These are phyloP conservation scores for Bombus waltoni DNA, from an alignment of 1,140 invertebrate genomes.

Conservation along the genomic window DNA sequence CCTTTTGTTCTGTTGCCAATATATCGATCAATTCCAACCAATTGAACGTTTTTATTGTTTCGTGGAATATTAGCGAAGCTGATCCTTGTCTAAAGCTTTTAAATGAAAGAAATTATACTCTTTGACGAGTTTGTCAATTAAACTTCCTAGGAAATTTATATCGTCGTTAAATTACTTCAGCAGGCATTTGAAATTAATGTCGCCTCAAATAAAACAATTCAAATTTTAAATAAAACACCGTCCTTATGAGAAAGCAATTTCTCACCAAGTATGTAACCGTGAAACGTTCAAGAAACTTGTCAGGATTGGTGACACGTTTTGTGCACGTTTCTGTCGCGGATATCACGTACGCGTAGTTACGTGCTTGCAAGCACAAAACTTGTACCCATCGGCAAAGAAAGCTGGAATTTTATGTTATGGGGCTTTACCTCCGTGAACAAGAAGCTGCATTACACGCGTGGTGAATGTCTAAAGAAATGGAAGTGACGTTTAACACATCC, in stretches of 20 bases:
- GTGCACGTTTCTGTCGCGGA: not conserved
- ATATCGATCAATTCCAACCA: too few relatives aligned
- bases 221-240: too few relatives aligned
- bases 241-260: not conserved
- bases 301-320: conserved; percentile 7
- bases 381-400: not conserved
- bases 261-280: not conserved
- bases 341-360: conserved; percentile 6
- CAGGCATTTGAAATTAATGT: too few relatives aligned
- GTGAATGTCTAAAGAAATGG: not conserved
- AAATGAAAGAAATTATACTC: too few relatives aligned
- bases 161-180: too few relatives aligned
- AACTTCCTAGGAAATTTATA: too few relatives aligned
- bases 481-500: not conserved
- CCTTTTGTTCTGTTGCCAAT: not conserved
- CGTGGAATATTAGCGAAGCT: too few relatives aligned
- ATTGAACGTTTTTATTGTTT: too few relatives aligned
- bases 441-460: not conserved
- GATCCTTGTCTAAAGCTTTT: too few relatives aligned
- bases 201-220: too few relatives aligned
- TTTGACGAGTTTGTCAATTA: too few relatives aligned
- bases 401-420: not conserved
- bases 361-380: not conserved
- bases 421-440: not conserved
- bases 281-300: not conserved